Percentiles rank a stretch among this genome's conserved stretches.
Conservation (phyloP, 2,888 invertebrate genomes). For the Pomacea canaliculata region DNA sequence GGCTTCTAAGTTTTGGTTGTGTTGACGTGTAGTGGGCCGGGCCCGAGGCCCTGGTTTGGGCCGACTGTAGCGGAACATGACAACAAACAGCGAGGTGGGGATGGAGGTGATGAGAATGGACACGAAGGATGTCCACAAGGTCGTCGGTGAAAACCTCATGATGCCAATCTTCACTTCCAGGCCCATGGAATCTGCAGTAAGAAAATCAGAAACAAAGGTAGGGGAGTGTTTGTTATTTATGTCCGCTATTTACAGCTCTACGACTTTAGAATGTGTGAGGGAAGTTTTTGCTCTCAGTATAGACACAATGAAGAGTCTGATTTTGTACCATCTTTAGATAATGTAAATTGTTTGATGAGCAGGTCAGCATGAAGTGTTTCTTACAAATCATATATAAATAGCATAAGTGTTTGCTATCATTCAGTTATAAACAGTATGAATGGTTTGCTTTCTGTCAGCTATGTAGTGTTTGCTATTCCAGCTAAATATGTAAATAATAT, state of each 20-base stretch:
- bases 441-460: too few species aligned
- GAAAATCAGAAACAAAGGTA: background rate
- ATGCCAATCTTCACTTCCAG: constrained; percentile 41
- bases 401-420: too few species aligned
- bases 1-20: background rate
- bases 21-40: background rate
- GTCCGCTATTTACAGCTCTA: too few species aligned
- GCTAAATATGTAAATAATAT: background rate
- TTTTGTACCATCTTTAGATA: too few species aligned
- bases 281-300: too few species aligned
- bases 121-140: constrained; percentile 42
- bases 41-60: constrained; percentile 6
- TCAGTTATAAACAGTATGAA: too few species aligned
- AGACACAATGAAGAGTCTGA: too few species aligned
- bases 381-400: too few species aligned
- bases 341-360: too few species aligned
- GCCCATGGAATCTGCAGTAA: constrained; percentile 22
- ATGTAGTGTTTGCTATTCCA: background rate
- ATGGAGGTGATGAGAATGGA: constrained; percentile 61
- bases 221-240: too few species aligned
- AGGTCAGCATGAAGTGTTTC: too few species aligned
- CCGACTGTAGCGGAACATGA: constrained; percentile 44
- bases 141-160: constrained; percentile 46
- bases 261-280: too few species aligned
- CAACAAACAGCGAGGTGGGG: constrained; percentile 58